Evolutionary conservation across 2,113 vertebrate genomes (phyloP).

Genomic region (Oceanites oceanicus): DNA sequence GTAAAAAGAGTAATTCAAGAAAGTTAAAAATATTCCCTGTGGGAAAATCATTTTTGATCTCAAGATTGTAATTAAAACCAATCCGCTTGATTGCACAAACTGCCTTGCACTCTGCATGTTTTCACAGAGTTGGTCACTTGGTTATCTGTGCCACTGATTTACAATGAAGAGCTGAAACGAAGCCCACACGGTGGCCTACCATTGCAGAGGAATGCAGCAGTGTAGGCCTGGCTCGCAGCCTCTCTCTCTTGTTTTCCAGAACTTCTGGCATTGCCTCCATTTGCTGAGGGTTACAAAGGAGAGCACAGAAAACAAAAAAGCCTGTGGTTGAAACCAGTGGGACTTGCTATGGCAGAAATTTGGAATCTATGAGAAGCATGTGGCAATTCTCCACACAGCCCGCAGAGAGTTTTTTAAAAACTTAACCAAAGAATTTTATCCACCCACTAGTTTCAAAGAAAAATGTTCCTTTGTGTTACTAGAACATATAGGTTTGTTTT

Average conservation of each 20-base stretch:
- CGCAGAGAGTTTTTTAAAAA: slow-evolving; percentile 15
- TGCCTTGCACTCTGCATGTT: neutral
- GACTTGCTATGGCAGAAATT: slow-evolving; percentile 79
- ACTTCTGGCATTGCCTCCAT: slow-evolving; percentile 2
- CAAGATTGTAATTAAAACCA: neutral
- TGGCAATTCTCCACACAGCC: slow-evolving; percentile 67
- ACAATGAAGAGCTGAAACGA: neutral
- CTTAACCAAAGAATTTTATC: slow-evolving; percentile 57
- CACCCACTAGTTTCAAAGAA: slow-evolving; percentile 63
- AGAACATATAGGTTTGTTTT: slow-evolving; percentile 68
- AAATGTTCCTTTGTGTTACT: slow-evolving; percentile 72
- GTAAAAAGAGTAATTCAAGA: neutral
- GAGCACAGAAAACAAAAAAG: slow-evolving; percentile 71
- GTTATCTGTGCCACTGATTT: neutral
- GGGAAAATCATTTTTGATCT: neutral
- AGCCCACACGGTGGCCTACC: slow-evolving; percentile 11
- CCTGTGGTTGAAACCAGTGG: slow-evolving; percentile 68
- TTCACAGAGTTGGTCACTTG: neutral
- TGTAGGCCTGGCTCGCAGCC: slow-evolving; percentile 61
- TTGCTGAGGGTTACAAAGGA: slow-evolving; percentile 51
- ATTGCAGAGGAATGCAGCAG: slow-evolving; percentile 60
- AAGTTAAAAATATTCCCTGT: neutral
- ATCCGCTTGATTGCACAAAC: neutral
- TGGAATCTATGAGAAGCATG: slow-evolving; percentile 78
- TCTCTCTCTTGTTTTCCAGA: slow-evolving; percentile 62